A percentile compares a stretch with the other conserved stretches of the same genome.
Evolutionary conservation across 2,797 vertebrate genomes (phyloP).

Genomic region (Labroides dimidiatus): DNA sequence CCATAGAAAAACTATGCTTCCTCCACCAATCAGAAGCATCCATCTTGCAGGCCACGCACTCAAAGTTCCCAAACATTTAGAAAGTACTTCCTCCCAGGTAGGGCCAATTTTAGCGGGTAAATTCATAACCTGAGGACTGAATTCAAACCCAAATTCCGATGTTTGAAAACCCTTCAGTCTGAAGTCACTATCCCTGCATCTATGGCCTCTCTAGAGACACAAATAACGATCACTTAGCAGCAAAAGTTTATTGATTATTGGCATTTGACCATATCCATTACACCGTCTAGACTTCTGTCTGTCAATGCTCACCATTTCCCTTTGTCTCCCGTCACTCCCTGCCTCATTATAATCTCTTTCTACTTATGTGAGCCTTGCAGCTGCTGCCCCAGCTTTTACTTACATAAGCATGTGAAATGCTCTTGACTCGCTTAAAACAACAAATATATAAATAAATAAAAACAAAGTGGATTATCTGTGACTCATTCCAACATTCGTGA

Average conservation of each 20-base stretch:
- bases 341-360: conserved; percentile 31
- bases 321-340: conserved; percentile 19
- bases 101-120: too few relatives aligned
- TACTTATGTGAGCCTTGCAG: conserved; percentile 25
- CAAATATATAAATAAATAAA: conserved; percentile 57
- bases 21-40: too few relatives aligned
- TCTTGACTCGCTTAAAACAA: conserved; percentile 48
- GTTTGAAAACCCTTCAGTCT: not conserved
- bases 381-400: conserved; percentile 28
- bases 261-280: conserved; percentile 60
- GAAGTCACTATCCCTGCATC: conserved; percentile 5
- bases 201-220: conserved; percentile 32
- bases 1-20: too few relatives aligned
- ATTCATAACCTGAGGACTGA: too few relatives aligned
- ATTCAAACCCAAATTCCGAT: too few relatives aligned
- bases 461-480: conserved; percentile 71
- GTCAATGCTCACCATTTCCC: conserved; percentile 28
- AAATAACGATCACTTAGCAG: conserved; percentile 44
- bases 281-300: conserved; percentile 59
- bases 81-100: too few relatives aligned
- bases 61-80: too few relatives aligned
- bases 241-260: conserved; percentile 56
- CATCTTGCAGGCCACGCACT: too few relatives aligned
- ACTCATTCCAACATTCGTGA: conserved; percentile 73
- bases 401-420: conserved; percentile 60